A percentile compares a stretch with the other conserved stretches of the same genome.
Evolutionary conservation across 1,140 invertebrate species (phyloP).

Genomic region (Asobara japonica): DNA sequence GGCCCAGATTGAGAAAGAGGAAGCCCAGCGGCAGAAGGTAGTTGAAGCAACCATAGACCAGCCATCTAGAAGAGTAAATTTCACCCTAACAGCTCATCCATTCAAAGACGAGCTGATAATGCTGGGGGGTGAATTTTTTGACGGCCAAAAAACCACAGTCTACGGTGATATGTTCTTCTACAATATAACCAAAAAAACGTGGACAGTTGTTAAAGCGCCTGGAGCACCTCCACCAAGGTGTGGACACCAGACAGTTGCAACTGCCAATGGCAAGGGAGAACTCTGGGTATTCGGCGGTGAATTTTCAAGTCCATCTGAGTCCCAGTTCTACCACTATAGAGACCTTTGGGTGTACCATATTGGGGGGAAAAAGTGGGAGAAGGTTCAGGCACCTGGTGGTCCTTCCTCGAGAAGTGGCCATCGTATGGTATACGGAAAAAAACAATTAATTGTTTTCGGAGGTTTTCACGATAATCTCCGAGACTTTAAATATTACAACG

Average conservation of each 20-base stretch:
- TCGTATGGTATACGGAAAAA: slow-evolving; percentile 84
- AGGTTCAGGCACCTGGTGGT: slow-evolving; percentile 77
- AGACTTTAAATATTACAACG: slow-evolving; percentile 91
- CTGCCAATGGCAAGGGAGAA: slow-evolving; percentile 78
- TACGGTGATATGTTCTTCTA: slow-evolving; percentile 89
- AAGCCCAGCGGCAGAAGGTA: slow-evolving; percentile 75
- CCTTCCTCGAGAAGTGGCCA: slow-evolving; percentile 91
- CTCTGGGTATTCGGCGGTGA: slow-evolving; percentile 93
- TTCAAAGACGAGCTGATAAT: slow-evolving; percentile 88
- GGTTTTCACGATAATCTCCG: slow-evolving; percentile 91
- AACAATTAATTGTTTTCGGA: slow-evolving; percentile 87
- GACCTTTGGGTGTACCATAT: slow-evolving; percentile 90
- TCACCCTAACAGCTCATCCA: slow-evolving; percentile 83
- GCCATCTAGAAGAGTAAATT: slow-evolving; percentile 82
- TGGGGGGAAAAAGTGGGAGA: slow-evolving; percentile 87
- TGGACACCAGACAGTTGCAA: slow-evolving; percentile 84
- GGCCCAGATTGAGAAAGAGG: slow-evolving; percentile 82
- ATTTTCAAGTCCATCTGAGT: slow-evolving; percentile 88
- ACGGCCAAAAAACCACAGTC: slow-evolving; percentile 86
- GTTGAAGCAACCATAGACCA: slow-evolving; percentile 76
- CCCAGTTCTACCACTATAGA: slow-evolving; percentile 94
- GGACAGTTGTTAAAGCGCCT: slow-evolving; percentile 82
- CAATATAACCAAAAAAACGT: slow-evolving; percentile 83
- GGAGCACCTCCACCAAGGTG: slow-evolving; percentile 85
- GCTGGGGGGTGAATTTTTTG: slow-evolving; percentile 92